A percentile compares a stretch with the other conserved stretches of the same genome.
Conservation (phyloP, 2,797 vertebrate species). For the Mallotus villosus region DNA sequence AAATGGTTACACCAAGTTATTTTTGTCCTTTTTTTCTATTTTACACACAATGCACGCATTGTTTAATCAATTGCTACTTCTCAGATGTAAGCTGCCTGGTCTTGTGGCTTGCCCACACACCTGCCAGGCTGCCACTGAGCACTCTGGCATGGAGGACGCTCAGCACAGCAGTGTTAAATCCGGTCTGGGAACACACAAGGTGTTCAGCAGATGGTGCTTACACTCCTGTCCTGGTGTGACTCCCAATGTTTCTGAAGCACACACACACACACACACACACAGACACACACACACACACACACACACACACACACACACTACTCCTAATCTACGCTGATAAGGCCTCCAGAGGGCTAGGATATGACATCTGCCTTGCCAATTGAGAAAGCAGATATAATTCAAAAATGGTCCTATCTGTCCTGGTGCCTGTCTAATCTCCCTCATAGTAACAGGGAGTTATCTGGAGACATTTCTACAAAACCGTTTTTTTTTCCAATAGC, state of each 20-base stretch:
- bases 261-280: slow-evolving; percentile 7
- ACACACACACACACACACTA: slow-evolving; percentile 1
- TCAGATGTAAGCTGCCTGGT: background rate
- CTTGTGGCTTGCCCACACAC: background rate
- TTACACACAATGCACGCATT: background rate
- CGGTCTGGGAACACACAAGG: slow-evolving; percentile 1
- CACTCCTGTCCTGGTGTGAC: slow-evolving; percentile 8
- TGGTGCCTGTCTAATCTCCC: background rate
- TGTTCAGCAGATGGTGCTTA: slow-evolving; percentile 1
- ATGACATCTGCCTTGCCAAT: background rate
- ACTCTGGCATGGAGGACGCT: background rate
- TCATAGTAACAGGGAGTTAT: background rate
- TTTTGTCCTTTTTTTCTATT: too few species aligned
- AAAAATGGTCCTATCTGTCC: background rate
- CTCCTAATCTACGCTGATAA: slow-evolving; percentile 3
- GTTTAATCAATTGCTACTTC: background rate
- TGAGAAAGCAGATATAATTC: background rate
- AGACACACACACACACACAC: background rate
- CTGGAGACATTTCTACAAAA: background rate
- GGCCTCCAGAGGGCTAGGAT: background rate
- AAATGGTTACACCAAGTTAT: slow-evolving; percentile 9
- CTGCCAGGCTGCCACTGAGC: background rate
- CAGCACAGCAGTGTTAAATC: slow-evolving; percentile 3
- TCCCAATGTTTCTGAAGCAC: background rate
- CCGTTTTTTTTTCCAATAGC: too few species aligned